These are phyloP conservation scores for Callyntrura guangdongensis DNA, from an alignment of 2,888 invertebrate species.

Conservation along the genomic window DNA sequence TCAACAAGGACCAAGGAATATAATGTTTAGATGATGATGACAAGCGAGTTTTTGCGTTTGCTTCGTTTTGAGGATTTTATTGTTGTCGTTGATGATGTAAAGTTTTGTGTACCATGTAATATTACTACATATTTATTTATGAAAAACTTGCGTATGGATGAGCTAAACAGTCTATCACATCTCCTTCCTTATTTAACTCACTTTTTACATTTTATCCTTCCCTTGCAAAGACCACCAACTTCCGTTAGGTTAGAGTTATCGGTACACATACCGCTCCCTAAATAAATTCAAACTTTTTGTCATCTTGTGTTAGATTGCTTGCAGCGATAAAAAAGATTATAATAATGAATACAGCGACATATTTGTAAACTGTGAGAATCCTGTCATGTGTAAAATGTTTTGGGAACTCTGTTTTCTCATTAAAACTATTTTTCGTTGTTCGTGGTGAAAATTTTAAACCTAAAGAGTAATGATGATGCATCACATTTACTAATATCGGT, in stretches of 20 bases:
- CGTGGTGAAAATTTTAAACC: too few species aligned
- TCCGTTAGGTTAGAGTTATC: too few species aligned
- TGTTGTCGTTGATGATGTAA: neutral
- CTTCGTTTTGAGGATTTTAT: neutral
- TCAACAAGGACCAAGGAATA: too few species aligned
- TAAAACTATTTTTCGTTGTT: too few species aligned
- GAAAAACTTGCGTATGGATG: neutral
- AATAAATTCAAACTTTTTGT: neutral
- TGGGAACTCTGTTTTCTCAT: too few species aligned
- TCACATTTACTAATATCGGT: too few species aligned
- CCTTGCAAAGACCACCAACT: neutral
- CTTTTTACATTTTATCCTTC: neutral
- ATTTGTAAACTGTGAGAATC: neutral
- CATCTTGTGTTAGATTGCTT: neutral
- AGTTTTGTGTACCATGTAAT: neutral
- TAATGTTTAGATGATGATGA: neutral
- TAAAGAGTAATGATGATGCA: too few species aligned
- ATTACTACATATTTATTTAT: neutral
- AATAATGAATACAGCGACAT: neutral
- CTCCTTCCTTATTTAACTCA: neutral
- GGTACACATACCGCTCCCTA: neutral
- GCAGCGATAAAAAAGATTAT: neutral
- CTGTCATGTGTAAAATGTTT: too few species aligned
- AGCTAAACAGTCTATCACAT: neutral
- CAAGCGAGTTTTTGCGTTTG: neutral